These are phyloP conservation scores for Thymelicus acteon DNA, from an alignment of 2,888 invertebrate genomes.

Conservation along the genomic window DNA sequence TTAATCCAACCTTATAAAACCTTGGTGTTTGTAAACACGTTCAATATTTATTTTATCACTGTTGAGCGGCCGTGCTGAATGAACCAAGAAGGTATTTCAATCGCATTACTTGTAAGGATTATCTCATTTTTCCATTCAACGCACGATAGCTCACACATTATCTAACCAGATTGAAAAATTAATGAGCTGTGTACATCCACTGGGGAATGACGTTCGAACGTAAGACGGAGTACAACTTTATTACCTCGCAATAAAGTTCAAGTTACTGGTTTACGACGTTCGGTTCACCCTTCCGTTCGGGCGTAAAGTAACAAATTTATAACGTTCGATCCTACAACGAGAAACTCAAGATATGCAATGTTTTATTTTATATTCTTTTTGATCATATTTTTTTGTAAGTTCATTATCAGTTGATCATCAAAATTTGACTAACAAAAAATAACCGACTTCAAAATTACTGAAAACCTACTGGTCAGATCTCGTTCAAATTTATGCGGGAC, in stretches of 20 bases:
- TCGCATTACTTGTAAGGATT: constrained; percentile 35
- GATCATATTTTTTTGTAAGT: not conserved
- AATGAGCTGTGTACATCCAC: constrained; percentile 41
- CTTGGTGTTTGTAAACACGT: not conserved
- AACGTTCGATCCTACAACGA: constrained; percentile 44
- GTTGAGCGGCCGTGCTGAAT: not conserved
- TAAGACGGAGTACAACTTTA: constrained; percentile 23
- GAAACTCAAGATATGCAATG: constrained; percentile 14
- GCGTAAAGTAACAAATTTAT: constrained; percentile 62
- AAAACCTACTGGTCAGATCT: too few relatives aligned
- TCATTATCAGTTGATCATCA: too few relatives aligned
- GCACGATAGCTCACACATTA: constrained; percentile 38
- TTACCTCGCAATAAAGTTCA: constrained; percentile 37
- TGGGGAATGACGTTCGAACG: constrained; percentile 35
- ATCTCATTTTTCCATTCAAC: constrained; percentile 42
- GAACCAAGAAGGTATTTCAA: constrained; percentile 12
- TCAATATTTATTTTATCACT: not conserved
- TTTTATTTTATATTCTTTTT: constrained; percentile 12
- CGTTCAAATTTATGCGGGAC: too few relatives aligned
- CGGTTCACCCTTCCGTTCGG: constrained; percentile 54
- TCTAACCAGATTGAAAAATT: constrained; percentile 48
- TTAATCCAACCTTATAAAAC: too few relatives aligned
- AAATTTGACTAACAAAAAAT: too few relatives aligned
- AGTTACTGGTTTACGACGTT: constrained; percentile 28
- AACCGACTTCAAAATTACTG: too few relatives aligned